Evolutionary conservation across 2,797 vertebrate species (phyloP).

Genomic region (Martes flavigula): DNA sequence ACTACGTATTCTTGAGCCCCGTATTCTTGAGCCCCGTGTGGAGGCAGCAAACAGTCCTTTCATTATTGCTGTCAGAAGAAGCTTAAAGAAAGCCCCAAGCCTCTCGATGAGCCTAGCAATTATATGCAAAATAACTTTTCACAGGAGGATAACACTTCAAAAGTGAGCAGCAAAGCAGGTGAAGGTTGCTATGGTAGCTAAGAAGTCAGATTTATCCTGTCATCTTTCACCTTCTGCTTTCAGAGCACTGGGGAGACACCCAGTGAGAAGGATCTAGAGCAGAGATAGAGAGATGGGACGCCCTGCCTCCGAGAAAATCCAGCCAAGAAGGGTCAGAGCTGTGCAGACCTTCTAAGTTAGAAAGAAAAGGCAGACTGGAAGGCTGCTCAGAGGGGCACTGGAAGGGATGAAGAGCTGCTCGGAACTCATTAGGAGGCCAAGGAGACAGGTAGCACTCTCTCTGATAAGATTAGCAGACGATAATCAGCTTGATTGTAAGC

Average conservation of each 20-base stretch:
- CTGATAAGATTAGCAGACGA: neutral
- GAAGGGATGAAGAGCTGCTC: neutral
- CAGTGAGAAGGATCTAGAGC: neutral
- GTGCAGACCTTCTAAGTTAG: neutral
- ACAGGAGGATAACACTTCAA: slow-evolving; percentile 31
- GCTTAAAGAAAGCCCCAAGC: neutral
- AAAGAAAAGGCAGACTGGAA: neutral
- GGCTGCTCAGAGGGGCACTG: accelerated
- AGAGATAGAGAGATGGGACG: neutral
- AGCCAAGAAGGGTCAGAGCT: neutral
- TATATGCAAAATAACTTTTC: slow-evolving; percentile 47
- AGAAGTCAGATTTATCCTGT: neutral
- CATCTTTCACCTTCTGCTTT: slow-evolving; percentile 43
- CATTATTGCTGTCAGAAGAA: neutral
- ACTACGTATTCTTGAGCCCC: neutral
- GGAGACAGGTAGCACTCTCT: neutral
- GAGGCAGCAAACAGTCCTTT: neutral
- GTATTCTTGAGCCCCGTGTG: neutral
- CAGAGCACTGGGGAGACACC: neutral
- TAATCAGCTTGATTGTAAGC: neutral
- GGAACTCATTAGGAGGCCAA: neutral
- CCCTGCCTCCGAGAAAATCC: neutral
- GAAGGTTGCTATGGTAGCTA: slow-evolving; percentile 62
- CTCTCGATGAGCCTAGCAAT: neutral
- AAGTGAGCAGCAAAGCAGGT: slow-evolving; percentile 45